phyloP scores from a whole-genome alignment of 1,140 invertebrate species.

The Tenebrio molitor region DNA sequence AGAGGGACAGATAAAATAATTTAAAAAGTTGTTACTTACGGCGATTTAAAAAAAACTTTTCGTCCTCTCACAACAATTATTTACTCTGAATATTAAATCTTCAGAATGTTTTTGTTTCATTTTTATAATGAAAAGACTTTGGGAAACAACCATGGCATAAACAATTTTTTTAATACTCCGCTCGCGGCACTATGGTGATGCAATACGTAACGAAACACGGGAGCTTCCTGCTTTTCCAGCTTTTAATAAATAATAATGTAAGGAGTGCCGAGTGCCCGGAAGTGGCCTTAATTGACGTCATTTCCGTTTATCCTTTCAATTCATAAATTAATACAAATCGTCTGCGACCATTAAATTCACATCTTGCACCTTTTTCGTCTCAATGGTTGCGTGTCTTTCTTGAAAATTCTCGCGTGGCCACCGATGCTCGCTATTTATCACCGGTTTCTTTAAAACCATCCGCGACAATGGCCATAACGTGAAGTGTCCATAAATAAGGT shows the following conservation, averaged over 20 bases:
- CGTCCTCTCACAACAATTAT: neutral
- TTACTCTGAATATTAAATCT: neutral
- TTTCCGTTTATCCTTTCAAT: conserved; percentile 37
- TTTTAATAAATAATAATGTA: conserved; percentile 40
- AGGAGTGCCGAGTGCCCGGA: conserved; percentile 31
- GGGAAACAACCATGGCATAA: neutral
- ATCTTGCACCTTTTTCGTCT: neutral
- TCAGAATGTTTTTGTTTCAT: neutral
- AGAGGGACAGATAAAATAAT: neutral
- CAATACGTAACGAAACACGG: conserved; percentile 23
- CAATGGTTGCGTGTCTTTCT: neutral
- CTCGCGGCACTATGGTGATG: neutral
- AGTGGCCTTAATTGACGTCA: conserved; percentile 19
- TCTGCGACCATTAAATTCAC: conserved; percentile 6
- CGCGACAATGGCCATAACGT: neutral
- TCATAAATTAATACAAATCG: conserved; percentile 38
- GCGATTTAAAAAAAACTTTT: neutral
- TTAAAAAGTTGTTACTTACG: neutral
- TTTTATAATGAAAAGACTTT: neutral
- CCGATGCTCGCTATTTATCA: neutral
- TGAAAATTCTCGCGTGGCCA: neutral
- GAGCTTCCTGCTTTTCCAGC: conserved; percentile 24
- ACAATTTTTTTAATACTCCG: conserved; percentile 1
- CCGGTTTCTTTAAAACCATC: neutral
- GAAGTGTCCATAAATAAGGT: neutral